Evolutionary conservation across 2,888 invertebrate species (phyloP).

Genomic region (Orthonevra nobilis): DNA sequence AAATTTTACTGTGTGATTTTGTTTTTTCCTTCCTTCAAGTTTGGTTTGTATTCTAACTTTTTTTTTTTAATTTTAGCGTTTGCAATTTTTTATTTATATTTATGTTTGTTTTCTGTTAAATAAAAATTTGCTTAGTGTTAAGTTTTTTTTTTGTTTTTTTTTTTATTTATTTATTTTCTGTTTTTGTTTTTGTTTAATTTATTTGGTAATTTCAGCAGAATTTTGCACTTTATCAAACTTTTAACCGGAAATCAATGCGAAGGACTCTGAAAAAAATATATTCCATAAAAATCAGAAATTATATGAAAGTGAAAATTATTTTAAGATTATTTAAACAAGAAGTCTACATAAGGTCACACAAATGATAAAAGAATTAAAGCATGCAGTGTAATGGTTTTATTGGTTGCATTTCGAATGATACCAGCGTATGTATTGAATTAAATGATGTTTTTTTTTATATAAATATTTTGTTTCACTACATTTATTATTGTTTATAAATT

Average conservation of each 20-base stretch:
- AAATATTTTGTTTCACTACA: not conserved
- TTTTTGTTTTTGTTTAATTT: no score
- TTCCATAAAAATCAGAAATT: slow-evolving; percentile 44
- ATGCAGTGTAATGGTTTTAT: not conserved
- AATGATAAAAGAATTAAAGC: not conserved
- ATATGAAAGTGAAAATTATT: slow-evolving; percentile 12
- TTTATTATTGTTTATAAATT: not conserved
- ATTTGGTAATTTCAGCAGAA: slow-evolving; percentile 74
- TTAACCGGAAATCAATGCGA: slow-evolving; percentile 77
- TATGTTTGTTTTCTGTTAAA: slow-evolving; percentile 58
- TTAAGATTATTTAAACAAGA: not conserved
- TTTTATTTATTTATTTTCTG: slow-evolving; percentile 55
- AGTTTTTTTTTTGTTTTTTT: slow-evolving; percentile 49
- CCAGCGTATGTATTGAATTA: not conserved
- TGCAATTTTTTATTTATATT: slow-evolving; percentile 51
- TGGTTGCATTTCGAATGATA: not conserved
- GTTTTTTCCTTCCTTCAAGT: slow-evolving; percentile 41
- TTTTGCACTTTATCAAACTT: slow-evolving; percentile 78
- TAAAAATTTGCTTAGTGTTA: slow-evolving; percentile 66
- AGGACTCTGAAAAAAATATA: slow-evolving; percentile 76
- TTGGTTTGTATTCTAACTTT: slow-evolving; percentile 24
- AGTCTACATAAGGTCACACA: slow-evolving; percentile 10
- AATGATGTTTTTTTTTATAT: not conserved
- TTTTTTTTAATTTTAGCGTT: slow-evolving; percentile 49
- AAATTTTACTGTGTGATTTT: slow-evolving; percentile 26